Conservation (phyloP, 92 coral and sea anemone species). For the Zoanthus sociatus region DNA sequence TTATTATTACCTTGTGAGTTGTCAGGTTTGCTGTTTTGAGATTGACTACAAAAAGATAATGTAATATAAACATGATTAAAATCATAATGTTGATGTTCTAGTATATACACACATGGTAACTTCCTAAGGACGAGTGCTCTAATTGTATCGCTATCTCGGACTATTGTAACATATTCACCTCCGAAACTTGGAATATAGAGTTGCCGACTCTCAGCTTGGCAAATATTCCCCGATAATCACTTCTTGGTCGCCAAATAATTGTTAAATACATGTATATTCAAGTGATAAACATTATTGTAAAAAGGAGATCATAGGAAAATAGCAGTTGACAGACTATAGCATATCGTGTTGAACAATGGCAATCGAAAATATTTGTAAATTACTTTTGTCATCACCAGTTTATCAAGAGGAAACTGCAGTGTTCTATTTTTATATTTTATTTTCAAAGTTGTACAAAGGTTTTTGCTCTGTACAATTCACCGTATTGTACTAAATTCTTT, state of each 20-base stretch:
- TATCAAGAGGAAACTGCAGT: slow-evolving; percentile 20
- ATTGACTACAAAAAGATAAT: slow-evolving; percentile 14
- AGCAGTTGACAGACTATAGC: slow-evolving; percentile 30
- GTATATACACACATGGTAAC: slow-evolving; percentile 7
- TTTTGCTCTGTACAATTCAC: slow-evolving; percentile 24
- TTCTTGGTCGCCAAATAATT: slow-evolving; percentile 26
- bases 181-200: slow-evolving; percentile 8
- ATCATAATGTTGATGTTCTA: slow-evolving; percentile 6
- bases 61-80: not conserved
- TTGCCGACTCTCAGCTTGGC: slow-evolving; percentile 31
- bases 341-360: slow-evolving; percentile 30
- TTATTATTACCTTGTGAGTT: slow-evolving; percentile 23
- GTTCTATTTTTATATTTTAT: slow-evolving; percentile 25
- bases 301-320: slow-evolving; percentile 26
- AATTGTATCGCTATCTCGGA: slow-evolving; percentile 5
- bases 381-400: slow-evolving; percentile 28
- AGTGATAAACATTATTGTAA: slow-evolving; percentile 27
- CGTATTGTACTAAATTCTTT: slow-evolving; percentile 19
- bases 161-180: not conserved
- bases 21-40: slow-evolving; percentile 26
- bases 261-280: slow-evolving; percentile 25
- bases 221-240: slow-evolving; percentile 24
- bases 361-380: slow-evolving; percentile 26
- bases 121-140: slow-evolving; percentile 9
- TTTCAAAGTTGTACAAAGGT: slow-evolving; percentile 24